Base-by-base conservation (phyloP, 2,888 invertebrate genomes). In the Aricia artaxerxes region DNA sequence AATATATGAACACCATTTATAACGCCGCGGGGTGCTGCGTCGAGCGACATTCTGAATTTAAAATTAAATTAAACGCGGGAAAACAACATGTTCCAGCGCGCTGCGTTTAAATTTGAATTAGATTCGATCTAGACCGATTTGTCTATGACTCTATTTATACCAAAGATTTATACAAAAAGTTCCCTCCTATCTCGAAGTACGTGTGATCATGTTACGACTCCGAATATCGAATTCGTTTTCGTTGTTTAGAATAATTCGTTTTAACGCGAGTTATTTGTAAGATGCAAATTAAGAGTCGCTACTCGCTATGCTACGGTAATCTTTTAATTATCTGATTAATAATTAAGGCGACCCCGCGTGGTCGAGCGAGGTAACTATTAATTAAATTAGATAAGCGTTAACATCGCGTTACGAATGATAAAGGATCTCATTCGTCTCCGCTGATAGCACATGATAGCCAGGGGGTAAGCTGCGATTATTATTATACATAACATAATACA, bases 61-160 rank as follows among this genome's bases (percentile, higher is more conserved):
- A 93, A 92, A 88, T 94, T 94, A 93, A 94, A 93, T 93, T 93
- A 93, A 92, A 93, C 89, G 88, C 90, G 90, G 92, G 91, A 93
- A 93, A 94, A 93, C 93, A 91, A 91, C 91, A 90, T 88, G 89
- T 93, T 91, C 91, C 90, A 91, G 90, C 87, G 88, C 84, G 85
- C 86, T 84, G 86, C 85, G 88, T 82, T 83, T 79, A 82, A 85
- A 83, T 82, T 82, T 81, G 78, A 81, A 84, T 85, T 87, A 88
- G 93, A 94, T 94, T 91, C 86, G 89, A 94, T 94, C 94, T 91
- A 87, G 86, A 89, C 91, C 91, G 92, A 94, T 94, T 93, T 94
- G 93, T 94, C 94, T 94, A 92, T 92, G 93, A 89, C 90, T 87
- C 82, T 82, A n/a, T 75, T 24, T 75, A 13, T 24, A 24, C 24